Evolutionary conservation across 2,113 vertebrate species (phyloP), one percentile per base, ranked within the genome.

Genomic region (Excalfactoria chinensis): DNA sequence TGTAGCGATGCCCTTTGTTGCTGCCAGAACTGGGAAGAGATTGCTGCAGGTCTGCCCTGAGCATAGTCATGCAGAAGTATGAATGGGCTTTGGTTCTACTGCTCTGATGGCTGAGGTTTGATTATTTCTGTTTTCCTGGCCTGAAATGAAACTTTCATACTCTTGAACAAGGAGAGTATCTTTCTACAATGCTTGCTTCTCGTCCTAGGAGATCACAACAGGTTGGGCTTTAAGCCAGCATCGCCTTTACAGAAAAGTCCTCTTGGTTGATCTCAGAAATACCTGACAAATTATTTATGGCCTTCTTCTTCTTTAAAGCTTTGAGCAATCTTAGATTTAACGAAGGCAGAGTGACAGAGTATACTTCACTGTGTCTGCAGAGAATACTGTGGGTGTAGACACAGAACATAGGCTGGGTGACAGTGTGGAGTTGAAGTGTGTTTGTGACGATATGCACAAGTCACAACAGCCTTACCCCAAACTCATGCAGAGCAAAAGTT

Each of bases 401-500:
- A 68, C 8, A 48, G 7, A 26, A 28, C 1, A 0, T 40, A 25
- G 80, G 1, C 53, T 7, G 60, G 79, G 32, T 3, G 62, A 86
- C 35, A 46, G 93, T 68, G 71, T 68, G 0, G 40, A 70, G 62
- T 25, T 51, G 64, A 86, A 64, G 22, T 1, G 3, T 3, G 48
- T 58, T 32, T 77, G 56, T 73, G 72, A 28, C 1, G 20, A 86
- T 82, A 74, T 80, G 69, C 2, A 2, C 40, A 4, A 83, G 75
- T 71, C 91, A 83, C 82, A 92, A 62, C 6, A 49, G 72, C 82
- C 89, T 92, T 86, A 84, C 69, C 75, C 87, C 75, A 66, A 13
- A 4, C 53, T 82, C 72, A 75, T 22, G 32, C 69, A 74, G 62
- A 93, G 68, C 68, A 95, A 88, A 94, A 93, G 83, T 88, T 84